Evolutionary conservation across 2,888 invertebrate genomes (phyloP).

Genomic region (Allacma fusca): DNA sequence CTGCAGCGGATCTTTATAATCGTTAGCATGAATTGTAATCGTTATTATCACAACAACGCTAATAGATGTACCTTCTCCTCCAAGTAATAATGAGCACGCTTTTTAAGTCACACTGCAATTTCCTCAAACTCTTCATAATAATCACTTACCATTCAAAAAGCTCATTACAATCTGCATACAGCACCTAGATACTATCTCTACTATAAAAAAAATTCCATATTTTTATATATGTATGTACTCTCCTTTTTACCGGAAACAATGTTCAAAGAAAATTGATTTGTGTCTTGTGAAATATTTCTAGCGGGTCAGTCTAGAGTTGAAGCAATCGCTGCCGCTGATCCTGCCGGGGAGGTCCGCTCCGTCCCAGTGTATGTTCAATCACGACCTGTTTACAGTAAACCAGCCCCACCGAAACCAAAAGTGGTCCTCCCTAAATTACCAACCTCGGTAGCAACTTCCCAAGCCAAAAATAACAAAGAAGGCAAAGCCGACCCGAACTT

Average conservation of each 20-base stretch:
- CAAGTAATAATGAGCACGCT: background rate
- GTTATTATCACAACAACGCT: background rate
- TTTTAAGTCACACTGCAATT: background rate
- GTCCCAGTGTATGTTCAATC: constrained; percentile 59
- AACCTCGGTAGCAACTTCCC: constrained; percentile 26
- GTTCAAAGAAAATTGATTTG: background rate
- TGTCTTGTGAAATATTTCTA: background rate
- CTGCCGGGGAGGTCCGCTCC: constrained; percentile 54
- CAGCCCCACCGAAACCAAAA: constrained; percentile 59
- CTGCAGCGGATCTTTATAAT: background rate
- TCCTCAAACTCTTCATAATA: constrained; percentile 2
- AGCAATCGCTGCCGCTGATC: constrained; percentile 47
- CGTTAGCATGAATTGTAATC: constrained; percentile 7
- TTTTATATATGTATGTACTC: too few relatives aligned
- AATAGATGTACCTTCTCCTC: background rate
- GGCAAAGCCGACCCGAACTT: constrained; percentile 63
- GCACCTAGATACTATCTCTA: background rate
- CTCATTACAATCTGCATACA: background rate
- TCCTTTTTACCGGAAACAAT: too few relatives aligned
- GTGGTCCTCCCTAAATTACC: constrained; percentile 47
- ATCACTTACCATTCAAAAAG: background rate
- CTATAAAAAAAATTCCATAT: background rate
- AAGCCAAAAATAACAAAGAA: constrained; percentile 2
- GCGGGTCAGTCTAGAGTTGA: constrained; percentile 36
- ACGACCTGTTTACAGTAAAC: constrained; percentile 63